Percentiles rank a stretch among this genome's conserved stretches.
Evolutionary conservation across 2,113 vertebrate species (phyloP).

Genomic region (Sinocyclocheilus grahami): DNA sequence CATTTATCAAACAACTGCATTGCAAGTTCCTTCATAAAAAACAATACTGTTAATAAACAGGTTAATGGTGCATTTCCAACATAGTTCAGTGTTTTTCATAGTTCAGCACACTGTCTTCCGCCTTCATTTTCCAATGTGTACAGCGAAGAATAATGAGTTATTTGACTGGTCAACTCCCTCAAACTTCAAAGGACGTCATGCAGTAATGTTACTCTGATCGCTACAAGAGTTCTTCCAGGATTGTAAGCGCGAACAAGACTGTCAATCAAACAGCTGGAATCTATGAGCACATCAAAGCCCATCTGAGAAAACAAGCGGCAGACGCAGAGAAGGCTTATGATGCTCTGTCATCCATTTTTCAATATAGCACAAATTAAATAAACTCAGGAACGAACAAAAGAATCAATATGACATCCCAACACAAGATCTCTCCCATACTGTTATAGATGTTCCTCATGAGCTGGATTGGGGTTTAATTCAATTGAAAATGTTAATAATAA

Average conservation of each 20-base stretch:
- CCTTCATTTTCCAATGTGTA: background rate
- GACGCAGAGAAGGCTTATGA: constrained; percentile 19
- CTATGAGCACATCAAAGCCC: constrained; percentile 43
- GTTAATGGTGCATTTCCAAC: background rate
- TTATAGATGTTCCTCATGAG: constrained; percentile 13
- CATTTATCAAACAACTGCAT: background rate
- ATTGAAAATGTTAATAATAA: too few relatives aligned
- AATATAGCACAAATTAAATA: constrained; percentile 30
- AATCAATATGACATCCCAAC: constrained; percentile 42
- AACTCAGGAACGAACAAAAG: constrained; percentile 43
- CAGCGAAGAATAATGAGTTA: background rate
- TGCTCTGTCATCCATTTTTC: constrained; percentile 49
- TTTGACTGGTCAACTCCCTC: constrained; percentile 2
- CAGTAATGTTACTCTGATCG: constrained; percentile 15
- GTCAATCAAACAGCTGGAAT: constrained; percentile 49
- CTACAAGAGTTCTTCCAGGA: constrained; percentile 24
- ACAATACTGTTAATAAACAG: background rate
- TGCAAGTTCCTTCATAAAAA: background rate
- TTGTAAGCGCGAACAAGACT: background rate
- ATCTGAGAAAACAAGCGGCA: constrained; percentile 24
- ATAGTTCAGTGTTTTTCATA: background rate
- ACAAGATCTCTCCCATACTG: constrained; percentile 6
- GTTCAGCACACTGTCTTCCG: background rate
- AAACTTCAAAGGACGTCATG: background rate
- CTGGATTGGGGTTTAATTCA: background rate